Conservation (phyloP, 2,888 invertebrate genomes). For the Cabera pusaria region DNA sequence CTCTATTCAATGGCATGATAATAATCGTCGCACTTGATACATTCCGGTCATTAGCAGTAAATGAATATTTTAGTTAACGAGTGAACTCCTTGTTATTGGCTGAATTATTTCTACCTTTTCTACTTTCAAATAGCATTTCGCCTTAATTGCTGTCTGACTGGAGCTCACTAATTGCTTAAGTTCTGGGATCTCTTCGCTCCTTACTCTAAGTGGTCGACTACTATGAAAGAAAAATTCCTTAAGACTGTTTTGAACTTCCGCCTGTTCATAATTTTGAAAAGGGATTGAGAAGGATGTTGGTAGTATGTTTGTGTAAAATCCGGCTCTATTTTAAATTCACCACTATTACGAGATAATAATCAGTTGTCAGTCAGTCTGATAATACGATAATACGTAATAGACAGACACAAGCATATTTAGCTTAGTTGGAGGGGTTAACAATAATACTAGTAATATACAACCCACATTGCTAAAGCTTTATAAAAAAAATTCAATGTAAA, state of each 20-base stretch:
- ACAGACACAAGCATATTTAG: too few species aligned
- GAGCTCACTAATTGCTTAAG: conserved; percentile 81
- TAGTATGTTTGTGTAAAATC: too few species aligned
- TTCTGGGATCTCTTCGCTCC: conserved; percentile 76
- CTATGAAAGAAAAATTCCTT: conserved; percentile 73
- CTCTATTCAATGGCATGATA: conserved; percentile 19
- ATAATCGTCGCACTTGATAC: conserved; percentile 44
- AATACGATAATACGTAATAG: too few species aligned
- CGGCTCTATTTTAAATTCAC: too few species aligned
- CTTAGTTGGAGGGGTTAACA: too few species aligned
- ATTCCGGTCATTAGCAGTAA: conserved; percentile 72
- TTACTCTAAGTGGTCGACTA: conserved; percentile 72
- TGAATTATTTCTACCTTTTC: conserved; percentile 80
- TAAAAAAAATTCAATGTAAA: too few species aligned
- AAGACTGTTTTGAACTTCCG: conserved; percentile 68
- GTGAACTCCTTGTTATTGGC: conserved; percentile 70
- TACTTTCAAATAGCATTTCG: conserved; percentile 74
- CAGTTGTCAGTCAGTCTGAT: too few species aligned
- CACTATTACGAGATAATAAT: too few species aligned
- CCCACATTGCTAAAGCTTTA: too few species aligned
- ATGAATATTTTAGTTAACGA: conserved; percentile 78
- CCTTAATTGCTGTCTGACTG: conserved; percentile 81
- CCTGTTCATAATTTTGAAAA: conserved; percentile 59
- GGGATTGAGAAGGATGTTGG: too few species aligned
- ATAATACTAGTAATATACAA: too few species aligned